A percentile compares a stretch with the other conserved stretches of the same genome.
Evolutionary conservation across 2,113 vertebrate genomes (phyloP).

Genomic region (Eretmochelys imbricata): DNA sequence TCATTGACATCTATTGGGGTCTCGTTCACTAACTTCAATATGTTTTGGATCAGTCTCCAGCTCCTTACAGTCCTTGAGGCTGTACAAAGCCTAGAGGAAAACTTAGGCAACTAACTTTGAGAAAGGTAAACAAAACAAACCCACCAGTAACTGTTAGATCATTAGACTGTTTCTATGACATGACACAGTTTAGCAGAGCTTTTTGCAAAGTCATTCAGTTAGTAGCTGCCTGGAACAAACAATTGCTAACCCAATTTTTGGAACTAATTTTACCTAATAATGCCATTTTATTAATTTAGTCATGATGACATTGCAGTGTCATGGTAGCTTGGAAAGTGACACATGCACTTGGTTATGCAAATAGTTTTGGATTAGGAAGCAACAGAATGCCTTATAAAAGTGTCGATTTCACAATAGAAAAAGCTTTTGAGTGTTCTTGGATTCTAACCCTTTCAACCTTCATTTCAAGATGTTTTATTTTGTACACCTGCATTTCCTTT

Average conservation of each 20-base stretch:
- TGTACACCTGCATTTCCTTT: not conserved
- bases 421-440: not conserved
- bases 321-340: not conserved
- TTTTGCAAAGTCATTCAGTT: not conserved
- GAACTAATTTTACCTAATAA: accelerated
- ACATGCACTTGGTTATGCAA: accelerated
- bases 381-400: not conserved
- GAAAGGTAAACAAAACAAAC: accelerated
- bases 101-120: not conserved
- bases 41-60: not conserved
- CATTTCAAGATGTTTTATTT: not conserved
- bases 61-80: not conserved
- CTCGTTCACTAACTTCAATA: accelerated
- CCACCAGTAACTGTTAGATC: accelerated
- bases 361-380: not conserved
- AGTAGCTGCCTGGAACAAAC: not conserved
- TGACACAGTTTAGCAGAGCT: not conserved
- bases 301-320: not conserved
- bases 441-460: not conserved
- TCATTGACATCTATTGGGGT: accelerated
- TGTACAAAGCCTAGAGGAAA: accelerated
- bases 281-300: accelerated
- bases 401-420: not conserved
- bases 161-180: not conserved
- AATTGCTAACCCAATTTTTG: not conserved